These are phyloP conservation scores for Rhinichthys klamathensis DNA, from an alignment of 2,113 vertebrate species.

Conservation along the genomic window DNA sequence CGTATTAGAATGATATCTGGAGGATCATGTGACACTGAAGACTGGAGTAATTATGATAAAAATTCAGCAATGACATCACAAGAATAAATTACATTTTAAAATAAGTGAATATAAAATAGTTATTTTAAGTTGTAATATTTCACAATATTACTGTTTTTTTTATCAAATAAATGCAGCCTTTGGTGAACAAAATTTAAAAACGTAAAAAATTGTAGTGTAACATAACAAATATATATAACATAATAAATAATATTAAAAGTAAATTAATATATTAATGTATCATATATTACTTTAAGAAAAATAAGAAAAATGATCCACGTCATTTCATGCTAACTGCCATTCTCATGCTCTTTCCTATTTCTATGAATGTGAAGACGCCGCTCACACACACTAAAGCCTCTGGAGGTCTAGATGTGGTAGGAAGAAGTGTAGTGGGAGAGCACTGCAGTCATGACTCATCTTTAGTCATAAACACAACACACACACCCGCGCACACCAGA, in stretches of 20 bases:
- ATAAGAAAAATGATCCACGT: neutral
- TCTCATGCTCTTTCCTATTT: neutral
- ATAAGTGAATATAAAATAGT: too few species aligned
- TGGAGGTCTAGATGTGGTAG: slow-evolving; percentile 36
- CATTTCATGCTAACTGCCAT: neutral
- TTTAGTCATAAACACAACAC: slow-evolving; percentile 14
- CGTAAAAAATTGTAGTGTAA: neutral
- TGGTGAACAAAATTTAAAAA: neutral
- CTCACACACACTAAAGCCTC: neutral
- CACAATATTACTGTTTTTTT: neutral
- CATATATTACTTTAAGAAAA: neutral
- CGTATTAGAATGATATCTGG: too few species aligned
- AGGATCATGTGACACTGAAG: too few species aligned
- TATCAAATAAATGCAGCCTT: neutral
- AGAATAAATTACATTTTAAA: too few species aligned
- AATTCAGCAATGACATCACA: neutral
- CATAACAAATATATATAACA: neutral
- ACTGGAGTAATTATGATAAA: neutral
- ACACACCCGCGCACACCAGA: neutral
- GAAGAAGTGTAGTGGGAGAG: slow-evolving; percentile 9
- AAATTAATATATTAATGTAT: neutral
- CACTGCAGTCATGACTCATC: slow-evolving; percentile 44
- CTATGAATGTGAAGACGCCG: neutral
- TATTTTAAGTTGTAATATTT: too few species aligned
- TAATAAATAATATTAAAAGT: neutral